Conservation (phyloP, 2,113 vertebrate genomes). For the Callopanchax toddi region DNA sequence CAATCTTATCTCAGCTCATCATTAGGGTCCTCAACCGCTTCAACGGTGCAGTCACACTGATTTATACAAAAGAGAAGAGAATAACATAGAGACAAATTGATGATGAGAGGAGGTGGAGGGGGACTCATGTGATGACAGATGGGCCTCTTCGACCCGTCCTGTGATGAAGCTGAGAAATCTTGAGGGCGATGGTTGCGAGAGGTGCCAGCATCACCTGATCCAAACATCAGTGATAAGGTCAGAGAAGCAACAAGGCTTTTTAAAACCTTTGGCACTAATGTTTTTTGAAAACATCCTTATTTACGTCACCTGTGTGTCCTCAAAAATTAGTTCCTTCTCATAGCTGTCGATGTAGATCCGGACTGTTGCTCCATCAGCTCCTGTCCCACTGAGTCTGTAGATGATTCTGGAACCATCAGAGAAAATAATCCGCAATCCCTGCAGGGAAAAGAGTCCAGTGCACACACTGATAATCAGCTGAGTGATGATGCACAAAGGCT, state of each 20-base stretch:
- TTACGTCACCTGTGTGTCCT: constrained; percentile 88
- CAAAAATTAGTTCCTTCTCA: constrained; percentile 88
- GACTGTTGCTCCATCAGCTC: constrained; percentile 88
- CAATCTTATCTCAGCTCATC: too few species aligned
- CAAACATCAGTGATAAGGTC: constrained; percentile 12
- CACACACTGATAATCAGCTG: constrained; percentile 7
- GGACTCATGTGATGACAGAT: constrained; percentile 89
- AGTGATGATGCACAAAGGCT: constrained; percentile 4
- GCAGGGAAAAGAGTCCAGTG: constrained; percentile 29
- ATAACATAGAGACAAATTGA: constrained; percentile 11
- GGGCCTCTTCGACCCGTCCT: constrained; percentile 87
- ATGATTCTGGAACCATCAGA: constrained; percentile 93
- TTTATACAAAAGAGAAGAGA: constrained; percentile 49
- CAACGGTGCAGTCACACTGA: constrained; percentile 8
- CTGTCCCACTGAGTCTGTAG: constrained; percentile 92
- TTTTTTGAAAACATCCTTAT: not conserved
- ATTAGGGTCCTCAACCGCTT: too few species aligned
- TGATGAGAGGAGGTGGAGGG: not conserved
- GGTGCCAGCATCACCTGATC: constrained; percentile 90
- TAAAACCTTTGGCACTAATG: too few species aligned
- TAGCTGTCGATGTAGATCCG: constrained; percentile 94
- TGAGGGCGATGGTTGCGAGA: constrained; percentile 91
- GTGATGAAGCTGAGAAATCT: constrained; percentile 91
- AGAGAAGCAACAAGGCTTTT: not conserved
- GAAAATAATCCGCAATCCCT: constrained; percentile 95